Conservation (phyloP, 2,113 vertebrate species). For the Hystrix cristata region DNA sequence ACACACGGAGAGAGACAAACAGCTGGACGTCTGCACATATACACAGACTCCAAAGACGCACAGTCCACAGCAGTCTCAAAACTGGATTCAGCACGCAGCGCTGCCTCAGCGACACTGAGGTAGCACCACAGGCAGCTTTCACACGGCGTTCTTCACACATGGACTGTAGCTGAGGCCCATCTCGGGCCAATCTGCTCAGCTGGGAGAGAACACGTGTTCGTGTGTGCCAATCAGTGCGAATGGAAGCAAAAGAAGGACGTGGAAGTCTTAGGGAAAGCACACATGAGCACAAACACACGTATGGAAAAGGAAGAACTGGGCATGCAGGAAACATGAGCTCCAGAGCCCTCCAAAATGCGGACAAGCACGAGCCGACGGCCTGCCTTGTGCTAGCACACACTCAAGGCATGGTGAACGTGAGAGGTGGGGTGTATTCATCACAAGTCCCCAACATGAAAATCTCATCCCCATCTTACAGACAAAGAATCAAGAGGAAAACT, state of each 20-base stretch:
- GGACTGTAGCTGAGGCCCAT: too few relatives aligned
- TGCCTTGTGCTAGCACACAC: accelerated
- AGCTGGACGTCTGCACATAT: not conserved
- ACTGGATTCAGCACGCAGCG: not conserved
- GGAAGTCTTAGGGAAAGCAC: not conserved
- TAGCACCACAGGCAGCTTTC: accelerated
- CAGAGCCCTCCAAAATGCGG: not conserved
- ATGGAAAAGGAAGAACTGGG: not conserved
- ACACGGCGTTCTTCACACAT: not conserved
- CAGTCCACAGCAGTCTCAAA: not conserved
- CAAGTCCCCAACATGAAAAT: accelerated
- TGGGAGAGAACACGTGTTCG: not conserved
- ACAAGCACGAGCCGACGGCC: not conserved
- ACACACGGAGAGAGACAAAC: not conserved
- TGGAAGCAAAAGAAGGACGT: not conserved
- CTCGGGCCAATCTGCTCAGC: not conserved
- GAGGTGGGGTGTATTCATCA: accelerated
- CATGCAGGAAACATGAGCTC: accelerated
- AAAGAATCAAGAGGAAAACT: not conserved
- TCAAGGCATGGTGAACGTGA: accelerated
- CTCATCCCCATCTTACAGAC: not conserved
- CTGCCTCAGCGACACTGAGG: too few relatives aligned
- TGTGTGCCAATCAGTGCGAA: not conserved
- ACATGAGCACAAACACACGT: too few relatives aligned
- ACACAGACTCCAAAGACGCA: not conserved